Conservation (phyloP, 2,888 invertebrate genomes). For the Limnephilus marmoratus region DNA sequence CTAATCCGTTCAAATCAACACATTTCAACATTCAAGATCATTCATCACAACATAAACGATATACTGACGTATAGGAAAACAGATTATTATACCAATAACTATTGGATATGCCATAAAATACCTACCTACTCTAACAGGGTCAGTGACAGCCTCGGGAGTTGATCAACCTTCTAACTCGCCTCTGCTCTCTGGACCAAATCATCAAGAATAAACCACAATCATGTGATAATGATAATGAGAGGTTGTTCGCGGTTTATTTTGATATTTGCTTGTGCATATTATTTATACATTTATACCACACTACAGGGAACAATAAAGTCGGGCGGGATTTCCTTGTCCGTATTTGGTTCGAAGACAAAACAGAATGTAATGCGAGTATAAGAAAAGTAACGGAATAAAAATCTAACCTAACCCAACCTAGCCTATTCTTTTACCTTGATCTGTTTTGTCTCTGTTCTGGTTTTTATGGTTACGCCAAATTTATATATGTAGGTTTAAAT, state of each 20-base stretch:
- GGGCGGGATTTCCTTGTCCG: neutral
- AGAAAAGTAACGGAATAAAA: too few relatives aligned
- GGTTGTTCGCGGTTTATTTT: neutral
- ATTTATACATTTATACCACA: neutral
- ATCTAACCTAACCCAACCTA: too few relatives aligned
- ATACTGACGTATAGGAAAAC: neutral
- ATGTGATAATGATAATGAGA: neutral
- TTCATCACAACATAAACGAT: neutral
- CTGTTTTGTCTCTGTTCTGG: too few relatives aligned
- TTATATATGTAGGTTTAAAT: too few relatives aligned
- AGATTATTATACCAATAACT: neutral
- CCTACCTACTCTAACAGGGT: neutral
- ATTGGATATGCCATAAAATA: neutral
- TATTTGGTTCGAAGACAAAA: too few relatives aligned
- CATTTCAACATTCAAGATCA: neutral
- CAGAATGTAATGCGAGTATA: too few relatives aligned
- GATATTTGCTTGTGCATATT: neutral
- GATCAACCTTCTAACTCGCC: neutral
- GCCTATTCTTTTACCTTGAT: too few relatives aligned
- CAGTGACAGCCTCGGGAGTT: constrained; percentile 10
- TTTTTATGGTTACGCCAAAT: too few relatives aligned
- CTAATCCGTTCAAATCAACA: neutral
- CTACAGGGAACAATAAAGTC: neutral
- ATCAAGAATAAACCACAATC: neutral
- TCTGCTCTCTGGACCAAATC: neutral